Base-by-base conservation (phyloP, 2,113 vertebrate species). In the Caretta caretta region DNA sequence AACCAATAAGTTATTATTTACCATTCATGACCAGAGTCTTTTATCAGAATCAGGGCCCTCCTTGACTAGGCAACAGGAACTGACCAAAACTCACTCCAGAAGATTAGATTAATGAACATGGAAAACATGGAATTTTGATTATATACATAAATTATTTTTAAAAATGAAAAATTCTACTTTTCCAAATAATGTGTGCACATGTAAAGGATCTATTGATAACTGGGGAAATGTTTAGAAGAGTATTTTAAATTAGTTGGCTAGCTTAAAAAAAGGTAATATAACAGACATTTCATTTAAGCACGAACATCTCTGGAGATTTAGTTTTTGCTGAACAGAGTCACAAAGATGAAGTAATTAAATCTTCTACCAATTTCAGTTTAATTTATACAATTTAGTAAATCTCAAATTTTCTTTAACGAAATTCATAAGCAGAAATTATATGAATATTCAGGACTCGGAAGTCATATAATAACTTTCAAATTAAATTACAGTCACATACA, bases 381-480 rank as follows among this genome's bases (percentile, higher is more conserved):
- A 92, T 94, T 93, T 83, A 89, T 50, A 59, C 59, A 91, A 88
- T 88, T 92, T 78, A 87, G 84, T 95, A 86, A 90, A 83, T 65
- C 0, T 90, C 35, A 86, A 5, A 49, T 84, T 90, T 90, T 90
- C 80, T 84, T 87, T 89, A 91, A 78, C 90, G 89, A 96, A 93
- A 97, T 84, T 75, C 16, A 38, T 13, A 90, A 80, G 48, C 1
- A 83, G 84, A 95, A 96, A 94, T 84, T 2, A 13, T 38, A 42
- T 31, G 86, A 94, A 84, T 96, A 93, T 87, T 89, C 88, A 90
- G 65, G 91, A 84, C 13, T 75, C 82, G 92, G 87, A 97, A 95
- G 88, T 78, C 93, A 75, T 90, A 95, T 10, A 90, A 48, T 84
- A 56, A 94, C 48, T 96, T 91, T 91, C 59, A 80, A 84, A 87